Percentiles rank a stretch among this genome's conserved stretches.
Conservation (phyloP, 1,140 invertebrate species). For the Aethina tumida region DNA sequence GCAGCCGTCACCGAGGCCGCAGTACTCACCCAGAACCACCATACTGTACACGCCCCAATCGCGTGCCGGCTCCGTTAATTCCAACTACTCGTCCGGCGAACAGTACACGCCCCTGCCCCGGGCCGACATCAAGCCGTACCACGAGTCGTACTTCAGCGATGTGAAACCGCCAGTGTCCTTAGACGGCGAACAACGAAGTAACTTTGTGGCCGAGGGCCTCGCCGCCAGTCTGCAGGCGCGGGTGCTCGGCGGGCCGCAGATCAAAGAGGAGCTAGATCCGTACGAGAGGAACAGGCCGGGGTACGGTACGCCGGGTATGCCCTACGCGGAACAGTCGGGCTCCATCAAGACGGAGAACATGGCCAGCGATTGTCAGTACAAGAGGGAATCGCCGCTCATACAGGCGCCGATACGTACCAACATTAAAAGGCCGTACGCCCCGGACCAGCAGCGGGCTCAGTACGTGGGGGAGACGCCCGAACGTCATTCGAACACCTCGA, state of each 20-base stretch:
- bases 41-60: conserved; percentile 29
- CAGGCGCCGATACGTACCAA: conserved; percentile 27
- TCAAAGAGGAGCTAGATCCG: conserved; percentile 31
- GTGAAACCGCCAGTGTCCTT: conserved; percentile 41
- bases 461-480: conserved; percentile 37
- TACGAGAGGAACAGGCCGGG: conserved; percentile 20
- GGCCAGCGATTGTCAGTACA: conserved; percentile 27
- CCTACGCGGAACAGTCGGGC: neutral
- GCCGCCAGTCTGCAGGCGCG: conserved; percentile 73
- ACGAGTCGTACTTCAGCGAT: conserved; percentile 60
- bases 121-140: conserved; percentile 62
- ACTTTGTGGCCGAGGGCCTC: conserved; percentile 49
- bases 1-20: conserved; percentile 23
- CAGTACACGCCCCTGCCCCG: conserved; percentile 54
- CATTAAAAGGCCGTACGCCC: conserved; percentile 21
- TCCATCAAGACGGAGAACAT: conserved; percentile 16
- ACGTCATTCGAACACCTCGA: conserved; percentile 51
- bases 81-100: conserved; percentile 29
- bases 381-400: conserved; percentile 34
- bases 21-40: conserved; percentile 31
- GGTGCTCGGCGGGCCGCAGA: conserved; percentile 47
- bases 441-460: conserved; percentile 7
- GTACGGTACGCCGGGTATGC: neutral
- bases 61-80: conserved; percentile 21
- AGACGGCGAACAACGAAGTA: conserved; percentile 41